Evolutionary conservation across 2,888 invertebrate genomes (phyloP), one percentile per base, ranked within the genome.

Genomic region (Tortricodes alternella): DNA sequence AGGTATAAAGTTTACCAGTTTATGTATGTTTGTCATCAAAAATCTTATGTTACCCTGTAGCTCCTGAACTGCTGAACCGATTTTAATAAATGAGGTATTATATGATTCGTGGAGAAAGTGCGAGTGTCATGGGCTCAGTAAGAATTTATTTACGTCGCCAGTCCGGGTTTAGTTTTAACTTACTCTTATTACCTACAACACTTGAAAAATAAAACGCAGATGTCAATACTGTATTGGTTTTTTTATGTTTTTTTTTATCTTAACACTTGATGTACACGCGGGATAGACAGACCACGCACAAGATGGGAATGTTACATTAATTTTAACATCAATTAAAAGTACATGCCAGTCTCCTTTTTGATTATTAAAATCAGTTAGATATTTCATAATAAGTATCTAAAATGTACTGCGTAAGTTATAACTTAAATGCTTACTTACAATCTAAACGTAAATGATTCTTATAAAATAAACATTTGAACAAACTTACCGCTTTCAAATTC

Each of bases 321-420:
- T 71, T 75, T 76, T 77, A 75, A 66, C 74, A 69, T 66, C 78
- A 78, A 61, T 61, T 71, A 73, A 83, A 83, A 87, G 85, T 87
- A 87, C 84, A 86, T 83, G 83, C 83, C 89, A 89, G 89, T 89
- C 89, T 89, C 89, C 87, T 84, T 80, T 83, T 85, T 82, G 78
- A 76, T 81, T 83, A 56, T 56, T 79, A 77, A 81, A 88, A 85
- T 82, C 83, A 81, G 66, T 78, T 75, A 80, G 83, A 82, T 85
- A 79, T 68, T 60, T 66, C 64, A 49, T 52, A 68, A 73, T 84
- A 87, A 88, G 87, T 88, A 87, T 81, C 76, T 77, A 75, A 76
- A 60, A 65, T 74, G 75, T 70, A 80, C 73, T 72, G 71, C 66
- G 71, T 80, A 82, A 70, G 72, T 76, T 76, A 85, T 85, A 85